These are phyloP conservation scores for Syngnathoides biaculeatus DNA, from an alignment of 2,113 vertebrate genomes.

Conservation along the genomic window DNA sequence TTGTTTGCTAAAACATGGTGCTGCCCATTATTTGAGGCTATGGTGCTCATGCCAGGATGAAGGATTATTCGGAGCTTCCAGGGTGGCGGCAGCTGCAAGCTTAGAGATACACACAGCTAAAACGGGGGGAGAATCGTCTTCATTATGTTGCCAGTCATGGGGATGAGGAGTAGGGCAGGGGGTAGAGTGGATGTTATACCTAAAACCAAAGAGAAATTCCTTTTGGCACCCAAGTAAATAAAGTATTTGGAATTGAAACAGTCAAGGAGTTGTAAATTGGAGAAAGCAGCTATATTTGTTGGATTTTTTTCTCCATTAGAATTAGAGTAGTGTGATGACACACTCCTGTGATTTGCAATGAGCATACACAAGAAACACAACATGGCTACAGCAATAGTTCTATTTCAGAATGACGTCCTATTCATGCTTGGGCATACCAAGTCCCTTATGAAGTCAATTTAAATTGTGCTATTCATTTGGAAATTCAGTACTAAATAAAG, in stretches of 20 bases:
- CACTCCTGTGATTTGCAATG: conserved; percentile 14
- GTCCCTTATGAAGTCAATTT: not conserved
- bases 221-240: conserved; percentile 22
- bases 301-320: conserved; percentile 10
- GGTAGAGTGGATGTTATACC: conserved; percentile 47
- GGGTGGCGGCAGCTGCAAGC: conserved; percentile 58
- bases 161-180: conserved; percentile 24
- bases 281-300: conserved; percentile 22
- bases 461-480: not conserved
- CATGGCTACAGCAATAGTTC: not conserved
- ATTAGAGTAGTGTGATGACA: conserved; percentile 16
- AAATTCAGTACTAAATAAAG: not conserved
- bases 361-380: conserved; percentile 10
- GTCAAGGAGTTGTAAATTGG: conserved; percentile 7
- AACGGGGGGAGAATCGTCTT: conserved; percentile 41
- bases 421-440: not conserved
- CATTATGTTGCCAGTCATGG: conserved; percentile 58
- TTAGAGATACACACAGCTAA: conserved; percentile 59
- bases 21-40: conserved; percentile 62
- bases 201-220: conserved; percentile 42
- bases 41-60: conserved; percentile 57
- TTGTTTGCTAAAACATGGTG: conserved; percentile 65
- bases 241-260: conserved; percentile 36
- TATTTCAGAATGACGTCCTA: conserved; percentile 1
- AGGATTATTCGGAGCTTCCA: conserved; percentile 54